A percentile compares a stretch with the other conserved stretches of the same genome.
Conservation (phyloP, 1,140 invertebrate species). For the Drosophila seguyi region DNA sequence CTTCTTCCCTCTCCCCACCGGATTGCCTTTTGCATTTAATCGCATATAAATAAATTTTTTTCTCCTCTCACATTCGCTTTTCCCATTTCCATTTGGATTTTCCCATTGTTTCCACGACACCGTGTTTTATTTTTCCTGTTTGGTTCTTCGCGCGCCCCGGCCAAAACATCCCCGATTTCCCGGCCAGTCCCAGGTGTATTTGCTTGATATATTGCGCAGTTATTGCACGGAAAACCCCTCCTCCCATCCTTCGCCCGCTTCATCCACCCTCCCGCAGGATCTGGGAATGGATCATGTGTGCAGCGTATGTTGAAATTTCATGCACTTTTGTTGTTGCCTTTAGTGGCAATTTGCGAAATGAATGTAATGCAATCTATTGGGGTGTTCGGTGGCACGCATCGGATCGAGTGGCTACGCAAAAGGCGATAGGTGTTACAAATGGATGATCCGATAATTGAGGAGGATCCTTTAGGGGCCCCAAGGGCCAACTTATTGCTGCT, state of each 20-base stretch:
- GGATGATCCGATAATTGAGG: slow-evolving; percentile 14
- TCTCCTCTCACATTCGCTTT: slow-evolving; percentile 39
- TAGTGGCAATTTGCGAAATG: slow-evolving; percentile 52
- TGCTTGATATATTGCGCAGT: slow-evolving; percentile 80
- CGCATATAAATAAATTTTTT: slow-evolving; percentile 75
- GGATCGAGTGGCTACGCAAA: slow-evolving; percentile 1
- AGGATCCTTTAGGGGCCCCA: slow-evolving; percentile 6
- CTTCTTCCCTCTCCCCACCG: slow-evolving; percentile 11
- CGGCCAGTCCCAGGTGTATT: slow-evolving; percentile 75
- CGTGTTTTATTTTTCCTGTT: slow-evolving; percentile 37
- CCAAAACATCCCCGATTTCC: slow-evolving; percentile 63
- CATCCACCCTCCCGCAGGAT: slow-evolving; percentile 7
- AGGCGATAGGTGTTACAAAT: slow-evolving; percentile 19
- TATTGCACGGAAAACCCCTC: slow-evolving; percentile 52
- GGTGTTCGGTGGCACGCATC: slow-evolving; percentile 49
- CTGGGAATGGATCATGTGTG: slow-evolving; percentile 78
- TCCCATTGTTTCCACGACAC: slow-evolving; percentile 62
- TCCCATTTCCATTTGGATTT: slow-evolving; percentile 69
- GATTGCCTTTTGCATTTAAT: slow-evolving; percentile 63
- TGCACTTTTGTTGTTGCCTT: slow-evolving; percentile 37
- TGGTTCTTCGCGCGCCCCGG: slow-evolving; percentile 44
- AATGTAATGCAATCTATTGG: slow-evolving; percentile 70
- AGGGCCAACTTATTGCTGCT: neutral
- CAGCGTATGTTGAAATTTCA: slow-evolving; percentile 70
- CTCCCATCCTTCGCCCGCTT: neutral